Evolutionary conservation across 2,113 vertebrate genomes (phyloP).

Genomic region (Ceratotherium simum): DNA sequence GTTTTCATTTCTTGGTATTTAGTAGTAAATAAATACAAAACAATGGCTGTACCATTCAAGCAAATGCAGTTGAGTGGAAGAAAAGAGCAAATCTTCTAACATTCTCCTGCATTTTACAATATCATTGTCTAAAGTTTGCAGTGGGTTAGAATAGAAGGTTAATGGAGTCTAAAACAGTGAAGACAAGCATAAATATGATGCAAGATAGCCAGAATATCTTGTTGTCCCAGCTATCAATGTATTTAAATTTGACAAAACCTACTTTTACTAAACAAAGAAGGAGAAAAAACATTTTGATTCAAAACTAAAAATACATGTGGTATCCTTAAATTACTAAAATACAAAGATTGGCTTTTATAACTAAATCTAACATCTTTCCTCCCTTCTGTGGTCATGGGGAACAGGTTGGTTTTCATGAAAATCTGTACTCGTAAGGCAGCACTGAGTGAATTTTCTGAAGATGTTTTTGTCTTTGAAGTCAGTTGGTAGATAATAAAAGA

Average conservation of each 20-base stretch:
- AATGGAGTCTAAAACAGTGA: neutral
- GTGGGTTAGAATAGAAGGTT: neutral
- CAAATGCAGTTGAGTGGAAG: neutral
- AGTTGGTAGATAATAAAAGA: slow-evolving; percentile 48
- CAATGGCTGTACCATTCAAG: neutral
- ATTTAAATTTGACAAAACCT: slow-evolving; percentile 9
- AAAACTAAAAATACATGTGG: neutral
- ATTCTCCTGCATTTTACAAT: neutral
- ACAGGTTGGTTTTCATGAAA: slow-evolving; percentile 41
- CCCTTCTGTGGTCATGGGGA: neutral
- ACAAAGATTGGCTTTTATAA: neutral
- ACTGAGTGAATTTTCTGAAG: slow-evolving; percentile 52
- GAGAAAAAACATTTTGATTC: neutral
- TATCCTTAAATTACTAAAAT: slow-evolving; percentile 35
- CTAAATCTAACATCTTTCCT: neutral
- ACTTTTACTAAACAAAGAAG: slow-evolving; percentile 10
- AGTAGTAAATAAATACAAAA: slow-evolving; percentile 31
- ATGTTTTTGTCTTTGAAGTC: slow-evolving; percentile 25
- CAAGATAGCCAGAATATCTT: slow-evolving; percentile 21
- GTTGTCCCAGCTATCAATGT: neutral
- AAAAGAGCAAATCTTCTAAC: neutral
- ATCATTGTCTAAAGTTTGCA: neutral
- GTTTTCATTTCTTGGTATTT: slow-evolving; percentile 24
- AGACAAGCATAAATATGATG: slow-evolving; percentile 9
- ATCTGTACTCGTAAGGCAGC: neutral